Conservation (phyloP, 1,140 invertebrate genomes). For the Hormaphis cornu region DNA sequence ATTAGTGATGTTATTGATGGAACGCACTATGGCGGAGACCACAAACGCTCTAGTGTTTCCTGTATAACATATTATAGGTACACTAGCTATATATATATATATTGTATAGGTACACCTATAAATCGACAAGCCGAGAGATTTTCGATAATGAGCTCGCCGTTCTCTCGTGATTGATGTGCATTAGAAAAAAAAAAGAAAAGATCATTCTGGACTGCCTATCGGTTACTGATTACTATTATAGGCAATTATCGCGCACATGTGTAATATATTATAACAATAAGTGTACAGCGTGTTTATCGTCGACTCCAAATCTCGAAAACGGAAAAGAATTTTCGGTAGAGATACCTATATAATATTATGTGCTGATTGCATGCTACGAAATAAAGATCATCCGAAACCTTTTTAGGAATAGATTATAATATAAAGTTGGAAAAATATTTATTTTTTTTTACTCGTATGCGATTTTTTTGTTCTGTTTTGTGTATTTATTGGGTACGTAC, state of each 20-base stretch:
- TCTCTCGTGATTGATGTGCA: slow-evolving; percentile 11
- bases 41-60: not conserved
- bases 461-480: no score
- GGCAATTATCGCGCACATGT: not conserved
- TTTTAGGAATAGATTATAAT: no score
- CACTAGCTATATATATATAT: not conserved
- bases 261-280: not conserved
- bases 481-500: no score
- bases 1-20: slow-evolving; percentile 19
- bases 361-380: no score
- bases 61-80: not conserved
- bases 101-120: not conserved
- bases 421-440: no score
- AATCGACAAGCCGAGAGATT: slow-evolving; percentile 13
- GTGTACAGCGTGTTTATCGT: no score
- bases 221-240: not conserved
- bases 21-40: not conserved
- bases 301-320: no score
- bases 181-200: not conserved
- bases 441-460: no score
- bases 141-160: slow-evolving; percentile 13
- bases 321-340: no score
- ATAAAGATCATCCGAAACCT: no score
- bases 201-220: slow-evolving; percentile 7
- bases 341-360: no score